Evolutionary conservation across 2,888 invertebrate genomes (phyloP), one percentile per base, ranked within the genome.

Genomic region (Pyrochroa serraticornis): DNA sequence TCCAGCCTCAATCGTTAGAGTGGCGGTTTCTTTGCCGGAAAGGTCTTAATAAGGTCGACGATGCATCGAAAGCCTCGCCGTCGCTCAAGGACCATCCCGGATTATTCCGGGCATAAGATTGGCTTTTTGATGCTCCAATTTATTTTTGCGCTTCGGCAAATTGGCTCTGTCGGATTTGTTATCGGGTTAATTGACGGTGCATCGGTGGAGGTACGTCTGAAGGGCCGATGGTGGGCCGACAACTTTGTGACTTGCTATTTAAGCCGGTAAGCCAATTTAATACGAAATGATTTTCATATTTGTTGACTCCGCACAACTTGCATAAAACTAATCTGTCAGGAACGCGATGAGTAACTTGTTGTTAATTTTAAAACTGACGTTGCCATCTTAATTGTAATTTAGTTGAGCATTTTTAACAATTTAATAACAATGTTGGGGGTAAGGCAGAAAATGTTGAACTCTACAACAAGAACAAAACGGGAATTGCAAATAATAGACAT

Each of bases 41-140:
- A 46, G 46, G 43, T 38, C 52, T 42, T 58, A 65, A 63, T 64
- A 68, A 68, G 65, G 64, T 59, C 64, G 66, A 64, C 58, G 56
- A 67, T 47, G 54, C 54, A 55, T 55, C 47, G 43, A 56, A 60
- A 62, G 51, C 52, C 56, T 22, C 22, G 22, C 22, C 22, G 22
- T 22, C 61, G 54, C 57, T 65, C 58, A 59, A 67, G 60, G 58
- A 51, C 63, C 62, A 62, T 64, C 5, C 64, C 53, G 64, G 64
- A 65, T 65, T 63, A 68, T 63, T 53, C 62, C 67, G 65, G 59
- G 63, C 22, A 22, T 22, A 22, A 22, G 22, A 22, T 22, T 22
- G 22, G 22, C 22, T 22, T 22, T 22, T 22, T 22, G 22, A 22
- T 22, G 62, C 62, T 64, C 58, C 64, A 61, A 63, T 67, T 67